Base-by-base conservation (phyloP, 2,888 invertebrate species). In the Acrocyrtus sp. region DNA sequence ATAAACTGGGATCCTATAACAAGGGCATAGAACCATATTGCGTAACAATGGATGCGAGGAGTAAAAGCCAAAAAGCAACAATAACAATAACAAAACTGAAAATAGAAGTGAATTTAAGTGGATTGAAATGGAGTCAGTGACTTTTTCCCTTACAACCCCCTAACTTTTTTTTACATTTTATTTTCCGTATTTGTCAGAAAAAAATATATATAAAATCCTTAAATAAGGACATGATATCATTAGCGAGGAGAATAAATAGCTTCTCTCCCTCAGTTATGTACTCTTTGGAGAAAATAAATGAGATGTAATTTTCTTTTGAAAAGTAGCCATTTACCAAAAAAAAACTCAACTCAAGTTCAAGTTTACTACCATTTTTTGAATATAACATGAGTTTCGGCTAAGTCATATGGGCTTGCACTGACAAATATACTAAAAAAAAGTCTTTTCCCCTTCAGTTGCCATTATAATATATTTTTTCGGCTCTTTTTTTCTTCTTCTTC, bases 271-370 rank as follows among this genome's bases (percentile, higher is more conserved):
- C 34, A 34, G 34, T 34, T 34, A 5, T 12, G 6, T 12, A 8
- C 34, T 8, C 5, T 12, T 34, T 34, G 34, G 47, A 45, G 24
- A 45, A 58, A 58, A 54, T 34, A 19, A 39, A 54, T 21, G 57
- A 57, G 57, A 57, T 57, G 57, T 57, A 57, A 57, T 43, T 57
- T 57, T 57, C 43, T 41, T 57, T 57, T 57, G 41, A 57, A n/a
- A 34, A 34, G 34, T 34, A 12, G 34, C 6, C 12, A 34, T 34
- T 34, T 34, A 34, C 5, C 34, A 12, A 34, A n/a, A n/a, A n/a
- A n/a, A n/a, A n/a, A n/a, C n/a, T n/a, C n/a, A 34, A 12, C 34
- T 58, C 58, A 58, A 58, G 58, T 58, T 58, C 58, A 58, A 58
- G 41, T 56, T 56, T 29, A 22, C 41, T 39, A 26, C 24, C 5